Base-by-base conservation (phyloP, 2,113 vertebrate species). In the Hippocampus comes region DNA sequence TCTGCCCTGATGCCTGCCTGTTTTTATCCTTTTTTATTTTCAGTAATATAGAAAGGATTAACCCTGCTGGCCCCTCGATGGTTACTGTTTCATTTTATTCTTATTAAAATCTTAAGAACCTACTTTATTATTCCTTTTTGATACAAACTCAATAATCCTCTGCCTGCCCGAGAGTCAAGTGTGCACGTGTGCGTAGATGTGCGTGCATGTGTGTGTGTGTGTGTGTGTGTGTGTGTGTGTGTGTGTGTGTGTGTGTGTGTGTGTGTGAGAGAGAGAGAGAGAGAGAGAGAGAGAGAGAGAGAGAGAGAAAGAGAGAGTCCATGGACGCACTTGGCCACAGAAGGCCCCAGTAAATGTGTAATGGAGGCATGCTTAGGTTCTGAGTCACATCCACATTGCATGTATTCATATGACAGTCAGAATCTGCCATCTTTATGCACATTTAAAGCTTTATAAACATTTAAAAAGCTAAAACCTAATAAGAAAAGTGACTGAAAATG, bases 21-120 rank as follows among this genome's bases (percentile, higher is more conserved):
- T 81, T 88, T 85, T 86, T 78, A 87, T 79, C 86, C 93, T 91
- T 91, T 90, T 91, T 86, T 93, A 92, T 94, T 92, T 94, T 94
- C 94, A 93, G 96, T 95, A 97, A 98, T 97, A 98, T 98, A 95
- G 96, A 95, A 91, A 93, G 96, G 96, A 97, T 99, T 97, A 98
- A 95, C 94, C 96, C 93, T 86, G 90, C 90, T 90, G 94, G 93
- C 94, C 95, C 94, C 94, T 93, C 77, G 91, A 94, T 94, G 94
- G 94, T 94, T 95, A 94, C 95, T 94, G 92, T 95, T 95, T 97
- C 95, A 95, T 96, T 98, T 97, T 95, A 97, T 95, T 96, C 95
- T 97, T 98, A 97, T 96, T 97, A 96, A 98, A 95, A 93, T 93
- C 92, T 92, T 93, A 93, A 93, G 92, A 93, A 92, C 86, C 92